Conservation (phyloP, 2,797 vertebrate genomes). For the Acrossocheilus wenchowensis region DNA sequence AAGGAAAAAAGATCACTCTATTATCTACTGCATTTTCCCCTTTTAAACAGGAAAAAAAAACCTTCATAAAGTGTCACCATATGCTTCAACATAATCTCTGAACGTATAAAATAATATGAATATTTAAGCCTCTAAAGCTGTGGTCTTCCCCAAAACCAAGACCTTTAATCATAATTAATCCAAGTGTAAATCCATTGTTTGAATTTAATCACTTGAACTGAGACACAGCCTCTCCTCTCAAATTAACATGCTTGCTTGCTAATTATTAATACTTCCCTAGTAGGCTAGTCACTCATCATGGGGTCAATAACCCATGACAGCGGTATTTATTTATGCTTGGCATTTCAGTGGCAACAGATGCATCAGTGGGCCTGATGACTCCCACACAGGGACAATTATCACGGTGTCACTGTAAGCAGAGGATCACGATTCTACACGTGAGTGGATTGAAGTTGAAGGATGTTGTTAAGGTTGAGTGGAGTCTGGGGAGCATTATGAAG, state of each 20-base stretch:
- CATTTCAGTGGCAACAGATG: conserved; percentile 44
- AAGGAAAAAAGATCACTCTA: not conserved
- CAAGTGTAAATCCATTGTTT: conserved; percentile 9
- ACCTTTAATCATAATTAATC: not conserved
- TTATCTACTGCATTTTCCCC: not conserved
- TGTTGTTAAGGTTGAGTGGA: not conserved
- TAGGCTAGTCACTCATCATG: conserved; percentile 35
- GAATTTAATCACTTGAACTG: not conserved
- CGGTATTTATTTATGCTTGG: conserved; percentile 40
- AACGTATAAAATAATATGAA: not conserved
- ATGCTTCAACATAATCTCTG: not conserved
- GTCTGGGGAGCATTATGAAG: not conserved
- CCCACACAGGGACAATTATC: not conserved
- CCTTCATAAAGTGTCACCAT: not conserved
- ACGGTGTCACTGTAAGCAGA: not conserved
- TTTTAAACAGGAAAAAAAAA: not conserved
- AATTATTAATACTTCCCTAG: conserved; percentile 25
- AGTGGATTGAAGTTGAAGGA: conserved; percentile 3
- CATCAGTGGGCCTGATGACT: conserved; percentile 22
- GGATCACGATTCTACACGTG: not conserved
- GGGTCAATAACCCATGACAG: conserved; percentile 44
- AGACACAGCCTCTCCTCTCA: conserved; percentile 27
- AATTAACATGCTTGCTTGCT: conserved; percentile 12
- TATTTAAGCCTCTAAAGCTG: not conserved
- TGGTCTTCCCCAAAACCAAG: not conserved